Percentiles rank a stretch among this genome's conserved stretches.
phyloP scores from a whole-genome alignment of 1,140 invertebrate genomes.

The Anoplolepis gracilipes region DNA sequence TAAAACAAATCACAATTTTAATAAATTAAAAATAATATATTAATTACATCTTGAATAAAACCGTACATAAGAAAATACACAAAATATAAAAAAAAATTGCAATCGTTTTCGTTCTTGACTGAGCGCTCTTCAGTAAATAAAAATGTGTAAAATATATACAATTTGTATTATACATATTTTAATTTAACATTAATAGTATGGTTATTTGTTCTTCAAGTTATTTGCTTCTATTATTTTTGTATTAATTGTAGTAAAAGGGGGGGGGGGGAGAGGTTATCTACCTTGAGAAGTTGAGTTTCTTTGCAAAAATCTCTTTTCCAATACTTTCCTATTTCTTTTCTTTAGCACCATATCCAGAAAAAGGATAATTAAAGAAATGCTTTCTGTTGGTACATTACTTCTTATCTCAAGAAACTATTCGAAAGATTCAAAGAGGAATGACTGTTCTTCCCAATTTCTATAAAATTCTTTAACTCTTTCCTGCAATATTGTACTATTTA shows the following conservation, averaged over 20 bases:
- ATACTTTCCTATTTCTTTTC: slow-evolving; percentile 36
- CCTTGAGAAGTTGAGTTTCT: slow-evolving; percentile 28
- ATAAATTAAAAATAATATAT: too few species aligned
- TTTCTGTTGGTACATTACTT: slow-evolving; percentile 32
- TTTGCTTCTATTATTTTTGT: neutral
- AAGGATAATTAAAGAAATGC: slow-evolving; percentile 32
- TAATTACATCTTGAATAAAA: too few species aligned
- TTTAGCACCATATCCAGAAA: neutral
- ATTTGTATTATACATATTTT: too few species aligned
- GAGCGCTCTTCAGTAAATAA: too few species aligned
- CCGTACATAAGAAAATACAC: too few species aligned
- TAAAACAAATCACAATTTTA: too few species aligned
- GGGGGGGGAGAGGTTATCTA: too few species aligned
- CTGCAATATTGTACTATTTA: slow-evolving; percentile 7
- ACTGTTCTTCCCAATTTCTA: neutral
- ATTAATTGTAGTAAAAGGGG: neutral
- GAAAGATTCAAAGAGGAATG: slow-evolving; percentile 24
- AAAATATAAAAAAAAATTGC: too few species aligned
- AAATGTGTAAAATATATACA: too few species aligned
- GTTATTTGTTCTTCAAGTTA: too few species aligned
- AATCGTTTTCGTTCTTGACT: too few species aligned
- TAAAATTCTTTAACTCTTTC: slow-evolving; percentile 17
- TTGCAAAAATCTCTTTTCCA: slow-evolving; percentile 16
- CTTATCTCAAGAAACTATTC: slow-evolving; percentile 35
- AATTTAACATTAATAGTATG: too few species aligned